Evolutionary conservation across 2,888 invertebrate genomes (phyloP).

Genomic region (Tetragonisca angustula): DNA sequence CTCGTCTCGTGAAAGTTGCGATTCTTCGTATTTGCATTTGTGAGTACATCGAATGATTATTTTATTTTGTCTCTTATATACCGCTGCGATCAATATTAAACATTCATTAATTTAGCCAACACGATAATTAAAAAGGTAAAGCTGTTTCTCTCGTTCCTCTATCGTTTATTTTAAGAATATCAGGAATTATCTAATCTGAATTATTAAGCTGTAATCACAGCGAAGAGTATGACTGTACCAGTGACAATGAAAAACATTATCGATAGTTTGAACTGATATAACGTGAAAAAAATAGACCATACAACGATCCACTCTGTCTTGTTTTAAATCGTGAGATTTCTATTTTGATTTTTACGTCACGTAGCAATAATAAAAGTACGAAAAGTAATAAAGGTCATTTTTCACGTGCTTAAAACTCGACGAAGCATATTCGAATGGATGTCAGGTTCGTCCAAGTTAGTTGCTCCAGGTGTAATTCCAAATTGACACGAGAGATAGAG

Average conservation of each 20-base stretch:
- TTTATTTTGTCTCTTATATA: neutral
- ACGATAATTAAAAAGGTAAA: neutral
- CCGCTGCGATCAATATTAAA: neutral
- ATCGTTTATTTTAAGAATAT: neutral
- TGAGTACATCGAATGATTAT: neutral
- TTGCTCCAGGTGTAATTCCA: neutral
- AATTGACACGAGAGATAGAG: slow-evolving; percentile 16
- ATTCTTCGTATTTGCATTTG: neutral
- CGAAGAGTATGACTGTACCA: too few relatives aligned
- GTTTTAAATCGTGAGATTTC: too few relatives aligned
- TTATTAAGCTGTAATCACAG: neutral
- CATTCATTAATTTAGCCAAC: neutral
- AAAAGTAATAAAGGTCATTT: neutral
- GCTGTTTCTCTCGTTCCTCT: too few relatives aligned
- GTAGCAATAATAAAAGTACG: neutral
- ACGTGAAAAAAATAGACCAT: too few relatives aligned
- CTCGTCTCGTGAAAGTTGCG: neutral
- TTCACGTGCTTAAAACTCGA: neutral
- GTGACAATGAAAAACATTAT: too few relatives aligned
- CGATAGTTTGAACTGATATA: too few relatives aligned
- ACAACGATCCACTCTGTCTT: too few relatives aligned
- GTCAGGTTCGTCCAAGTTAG: neutral
- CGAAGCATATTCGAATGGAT: neutral
- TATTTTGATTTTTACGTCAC: too few relatives aligned
- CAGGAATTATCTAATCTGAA: neutral